Evolutionary conservation across 2,113 vertebrate species (phyloP).

Genomic region (Poecilia latipinna): DNA sequence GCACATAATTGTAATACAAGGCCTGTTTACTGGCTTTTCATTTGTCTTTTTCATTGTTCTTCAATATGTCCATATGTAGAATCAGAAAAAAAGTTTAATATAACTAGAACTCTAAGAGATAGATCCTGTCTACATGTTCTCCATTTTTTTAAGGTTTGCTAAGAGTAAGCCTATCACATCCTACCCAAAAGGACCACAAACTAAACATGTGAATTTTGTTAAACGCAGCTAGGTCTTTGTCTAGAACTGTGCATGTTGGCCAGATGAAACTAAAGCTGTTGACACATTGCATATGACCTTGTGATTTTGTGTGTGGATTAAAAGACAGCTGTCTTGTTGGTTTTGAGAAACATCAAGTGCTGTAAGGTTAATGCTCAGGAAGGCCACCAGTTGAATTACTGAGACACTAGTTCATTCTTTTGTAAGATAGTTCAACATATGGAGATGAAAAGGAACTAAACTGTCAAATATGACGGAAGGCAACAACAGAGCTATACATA

Average conservation of each 20-base stretch:
- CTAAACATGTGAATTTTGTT: background rate
- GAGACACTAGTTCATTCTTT: too few relatives aligned
- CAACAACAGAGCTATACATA: too few relatives aligned
- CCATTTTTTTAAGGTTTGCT: background rate
- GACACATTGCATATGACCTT: background rate
- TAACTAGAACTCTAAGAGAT: background rate
- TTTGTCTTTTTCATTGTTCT: background rate
- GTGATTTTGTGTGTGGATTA: too few relatives aligned
- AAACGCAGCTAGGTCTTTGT: background rate
- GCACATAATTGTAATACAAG: slow-evolving; percentile 12
- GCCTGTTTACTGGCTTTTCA: slow-evolving; percentile 21
- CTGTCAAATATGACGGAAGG: background rate
- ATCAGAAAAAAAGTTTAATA: background rate
- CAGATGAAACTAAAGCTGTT: background rate
- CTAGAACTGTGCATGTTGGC: too few relatives aligned
- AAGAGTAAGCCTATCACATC: background rate
- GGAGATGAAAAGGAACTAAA: too few relatives aligned
- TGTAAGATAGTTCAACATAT: too few relatives aligned
- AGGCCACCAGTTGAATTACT: too few relatives aligned
- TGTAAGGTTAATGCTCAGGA: too few relatives aligned
- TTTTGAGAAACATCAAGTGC: too few relatives aligned
- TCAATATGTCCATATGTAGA: background rate
- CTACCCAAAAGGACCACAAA: background rate
- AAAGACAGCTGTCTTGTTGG: too few relatives aligned
- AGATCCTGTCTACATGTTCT: background rate